Conservation (phyloP, 2,797 vertebrate species). For the Xiphophorus birchmanni region DNA sequence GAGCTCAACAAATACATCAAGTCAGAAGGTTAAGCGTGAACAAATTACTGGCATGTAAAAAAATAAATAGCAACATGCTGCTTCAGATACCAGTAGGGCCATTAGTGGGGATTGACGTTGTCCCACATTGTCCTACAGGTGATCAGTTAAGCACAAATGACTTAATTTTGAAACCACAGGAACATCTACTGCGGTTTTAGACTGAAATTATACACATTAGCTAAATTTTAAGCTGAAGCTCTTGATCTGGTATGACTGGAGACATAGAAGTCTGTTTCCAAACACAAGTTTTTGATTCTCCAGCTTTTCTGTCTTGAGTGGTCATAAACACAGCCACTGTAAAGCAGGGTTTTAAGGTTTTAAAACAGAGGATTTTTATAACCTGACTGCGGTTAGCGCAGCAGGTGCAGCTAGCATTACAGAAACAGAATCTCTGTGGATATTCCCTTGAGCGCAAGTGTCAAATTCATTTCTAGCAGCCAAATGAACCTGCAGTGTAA, state of each 20-base stretch:
- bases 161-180: slow-evolving; percentile 27
- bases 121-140: slow-evolving; percentile 41
- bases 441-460: not conserved
- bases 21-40: slow-evolving; percentile 60
- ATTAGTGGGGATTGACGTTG: slow-evolving; percentile 40
- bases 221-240: not conserved
- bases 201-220: slow-evolving; percentile 1
- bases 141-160: slow-evolving; percentile 33
- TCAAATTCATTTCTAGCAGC: not conserved
- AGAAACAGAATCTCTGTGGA: not conserved
- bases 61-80: slow-evolving; percentile 52
- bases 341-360: not conserved
- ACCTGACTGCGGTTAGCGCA: not conserved
- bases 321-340: not conserved
- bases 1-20: slow-evolving; percentile 35
- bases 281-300: not conserved
- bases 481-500: not conserved
- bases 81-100: slow-evolving; percentile 41
- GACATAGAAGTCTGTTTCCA: not conserved
- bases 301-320: not conserved
- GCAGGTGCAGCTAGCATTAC: not conserved
- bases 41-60: slow-evolving; percentile 63
- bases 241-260: not conserved
- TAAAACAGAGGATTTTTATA: not conserved
- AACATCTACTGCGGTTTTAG: not conserved